Evolutionary conservation across 2,113 vertebrate species (phyloP).

Genomic region (Platanista minor): DNA sequence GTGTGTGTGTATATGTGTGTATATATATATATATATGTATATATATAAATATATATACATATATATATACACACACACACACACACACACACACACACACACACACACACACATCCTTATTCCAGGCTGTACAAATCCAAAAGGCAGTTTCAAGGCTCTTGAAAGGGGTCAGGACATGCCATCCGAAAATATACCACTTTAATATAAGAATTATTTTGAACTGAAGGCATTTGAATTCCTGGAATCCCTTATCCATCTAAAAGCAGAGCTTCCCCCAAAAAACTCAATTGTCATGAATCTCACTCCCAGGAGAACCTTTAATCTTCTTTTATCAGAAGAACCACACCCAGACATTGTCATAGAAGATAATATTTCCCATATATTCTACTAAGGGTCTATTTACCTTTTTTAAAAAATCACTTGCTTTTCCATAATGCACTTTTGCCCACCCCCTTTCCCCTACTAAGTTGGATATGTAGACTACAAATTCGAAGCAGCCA

Average conservation of each 20-base stretch:
- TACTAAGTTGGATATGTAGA: neutral
- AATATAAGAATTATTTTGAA: neutral
- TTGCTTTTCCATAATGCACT: neutral
- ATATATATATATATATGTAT: too few species aligned
- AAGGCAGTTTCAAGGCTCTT: neutral
- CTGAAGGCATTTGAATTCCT: neutral
- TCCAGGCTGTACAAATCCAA: neutral
- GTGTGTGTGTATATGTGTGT: rapidly evolving
- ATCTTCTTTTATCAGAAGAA: neutral
- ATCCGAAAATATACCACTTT: neutral
- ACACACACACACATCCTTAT: too few species aligned
- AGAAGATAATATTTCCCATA: neutral
- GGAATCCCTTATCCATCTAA: neutral
- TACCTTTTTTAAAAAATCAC: neutral
- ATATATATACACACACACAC: too few species aligned
- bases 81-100: too few species aligned
- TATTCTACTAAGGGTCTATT: neutral
- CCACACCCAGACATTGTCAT: neutral
- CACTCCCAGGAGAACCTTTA: neutral
- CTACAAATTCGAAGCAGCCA: neutral
- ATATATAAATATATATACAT: too few species aligned
- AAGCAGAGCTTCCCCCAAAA: neutral
- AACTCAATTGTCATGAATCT: neutral
- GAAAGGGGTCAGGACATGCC: neutral
- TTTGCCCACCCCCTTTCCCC: neutral